phyloP scores from a whole-genome alignment of 2,888 invertebrate genomes.

The Drosophila colorata region DNA sequence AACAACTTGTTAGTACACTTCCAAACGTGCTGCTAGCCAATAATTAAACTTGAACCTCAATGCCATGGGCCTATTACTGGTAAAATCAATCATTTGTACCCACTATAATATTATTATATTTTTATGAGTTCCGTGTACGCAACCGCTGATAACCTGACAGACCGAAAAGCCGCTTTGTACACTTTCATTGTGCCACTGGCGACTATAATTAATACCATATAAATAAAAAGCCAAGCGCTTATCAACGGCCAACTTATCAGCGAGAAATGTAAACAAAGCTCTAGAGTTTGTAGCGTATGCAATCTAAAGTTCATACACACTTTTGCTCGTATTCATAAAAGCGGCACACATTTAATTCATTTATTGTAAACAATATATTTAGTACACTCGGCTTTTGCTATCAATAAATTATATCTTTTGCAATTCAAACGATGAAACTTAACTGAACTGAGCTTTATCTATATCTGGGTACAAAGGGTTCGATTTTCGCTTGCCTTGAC shows the following conservation, averaged over 20 bases:
- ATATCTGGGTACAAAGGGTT: constrained; percentile 9
- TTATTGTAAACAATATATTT: constrained; percentile 21
- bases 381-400: constrained; percentile 9
- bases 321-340: background rate
- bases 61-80: background rate
- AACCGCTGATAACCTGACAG: constrained; percentile 19
- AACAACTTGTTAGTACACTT: background rate
- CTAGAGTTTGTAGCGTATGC: constrained; percentile 9
- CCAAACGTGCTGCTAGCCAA: background rate
- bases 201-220: constrained; percentile 20
- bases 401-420: constrained; percentile 22
- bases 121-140: constrained; percentile 3
- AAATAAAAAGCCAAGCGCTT: constrained; percentile 21
- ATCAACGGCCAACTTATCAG: constrained; percentile 30
- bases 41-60: constrained; percentile 18
- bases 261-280: constrained; percentile 36
- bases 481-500: background rate
- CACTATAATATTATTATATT: constrained; percentile 5
- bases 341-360: constrained; percentile 14
- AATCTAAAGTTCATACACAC: constrained; percentile 35
- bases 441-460: constrained; percentile 12
- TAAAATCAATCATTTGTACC: constrained; percentile 20
- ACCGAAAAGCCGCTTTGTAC: constrained; percentile 8
- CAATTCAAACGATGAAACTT: constrained; percentile 8
- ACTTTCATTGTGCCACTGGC: constrained; percentile 11